These are phyloP conservation scores for silkworm (Bombyx mori) DNA, from an alignment of 1,140 invertebrate genomes.

Conservation along the genomic window DNA sequence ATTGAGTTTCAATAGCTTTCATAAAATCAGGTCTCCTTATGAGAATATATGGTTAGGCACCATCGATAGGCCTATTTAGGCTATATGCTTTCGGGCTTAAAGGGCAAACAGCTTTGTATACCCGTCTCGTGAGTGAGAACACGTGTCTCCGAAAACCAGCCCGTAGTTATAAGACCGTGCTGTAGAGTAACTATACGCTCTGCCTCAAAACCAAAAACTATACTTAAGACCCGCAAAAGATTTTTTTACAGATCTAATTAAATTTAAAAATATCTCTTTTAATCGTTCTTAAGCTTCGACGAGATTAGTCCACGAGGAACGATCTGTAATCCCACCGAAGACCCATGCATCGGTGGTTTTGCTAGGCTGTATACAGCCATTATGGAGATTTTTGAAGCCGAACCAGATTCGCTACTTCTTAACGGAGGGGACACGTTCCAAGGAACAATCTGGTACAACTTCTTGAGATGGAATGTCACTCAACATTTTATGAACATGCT, in stretches of 20 bases:
- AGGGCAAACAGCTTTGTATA: too few species aligned
- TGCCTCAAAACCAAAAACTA: background rate
- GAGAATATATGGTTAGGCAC: too few species aligned
- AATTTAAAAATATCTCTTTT: constrained; percentile 1
- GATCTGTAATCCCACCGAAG: constrained; percentile 68
- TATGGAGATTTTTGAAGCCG: constrained; percentile 68
- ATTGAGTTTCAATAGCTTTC: too few species aligned
- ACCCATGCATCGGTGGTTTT: constrained; percentile 80
- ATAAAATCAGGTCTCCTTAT: too few species aligned
- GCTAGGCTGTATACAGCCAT: constrained; percentile 76
- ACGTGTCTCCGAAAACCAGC: too few species aligned
- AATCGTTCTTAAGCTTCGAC: constrained; percentile 74
- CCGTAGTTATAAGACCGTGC: too few species aligned
- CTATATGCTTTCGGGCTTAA: too few species aligned
- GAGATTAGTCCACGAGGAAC: constrained; percentile 75
- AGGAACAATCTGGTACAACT: constrained; percentile 88
- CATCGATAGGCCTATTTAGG: too few species aligned
- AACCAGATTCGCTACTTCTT: constrained; percentile 78
- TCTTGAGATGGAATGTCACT: constrained; percentile 82
- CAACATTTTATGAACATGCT: constrained; percentile 83
- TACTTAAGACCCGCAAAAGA: too few species aligned
- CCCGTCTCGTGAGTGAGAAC: too few species aligned
- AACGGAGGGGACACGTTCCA: constrained; percentile 91
- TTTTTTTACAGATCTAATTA: too few species aligned
- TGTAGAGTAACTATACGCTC: background rate